These are phyloP conservation scores for Psilopsiagon aurifrons DNA, from an alignment of 2,113 vertebrate species.

Conservation along the genomic window DNA sequence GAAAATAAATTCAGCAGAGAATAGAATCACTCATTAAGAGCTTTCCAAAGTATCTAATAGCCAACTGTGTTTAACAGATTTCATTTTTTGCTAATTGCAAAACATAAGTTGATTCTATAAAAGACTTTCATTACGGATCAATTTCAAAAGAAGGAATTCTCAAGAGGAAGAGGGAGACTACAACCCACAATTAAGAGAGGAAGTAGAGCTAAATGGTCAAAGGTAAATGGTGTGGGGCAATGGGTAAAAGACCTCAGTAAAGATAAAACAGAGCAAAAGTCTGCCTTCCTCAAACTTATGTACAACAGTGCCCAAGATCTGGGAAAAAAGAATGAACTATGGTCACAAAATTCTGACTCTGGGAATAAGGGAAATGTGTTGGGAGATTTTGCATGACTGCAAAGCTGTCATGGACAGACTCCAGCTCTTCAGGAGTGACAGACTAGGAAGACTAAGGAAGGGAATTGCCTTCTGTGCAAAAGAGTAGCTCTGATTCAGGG, in stretches of 20 bases:
- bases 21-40: not conserved
- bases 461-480: not conserved
- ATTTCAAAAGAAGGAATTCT: not conserved
- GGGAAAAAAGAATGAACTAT: not conserved
- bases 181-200: not conserved
- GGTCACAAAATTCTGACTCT: not conserved
- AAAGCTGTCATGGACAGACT: not conserved
- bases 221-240: not conserved
- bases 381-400: not conserved
- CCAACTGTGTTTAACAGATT: not conserved
- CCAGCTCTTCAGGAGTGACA: not conserved
- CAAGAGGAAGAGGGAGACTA: not conserved
- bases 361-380: not conserved
- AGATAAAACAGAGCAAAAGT: not conserved
- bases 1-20: not conserved
- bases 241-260: not conserved
- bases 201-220: not conserved
- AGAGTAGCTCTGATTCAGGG: not conserved
- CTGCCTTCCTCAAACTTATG: not conserved
- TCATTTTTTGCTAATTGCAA: not conserved
- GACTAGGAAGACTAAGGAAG: not conserved
- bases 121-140: not conserved
- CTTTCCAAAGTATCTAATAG: not conserved
- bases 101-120: not conserved
- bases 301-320: not conserved